Percentiles rank a stretch among this genome's conserved stretches.
Evolutionary conservation across 2,797 vertebrate genomes (phyloP).

Genomic region (Girardinus metallicus): DNA sequence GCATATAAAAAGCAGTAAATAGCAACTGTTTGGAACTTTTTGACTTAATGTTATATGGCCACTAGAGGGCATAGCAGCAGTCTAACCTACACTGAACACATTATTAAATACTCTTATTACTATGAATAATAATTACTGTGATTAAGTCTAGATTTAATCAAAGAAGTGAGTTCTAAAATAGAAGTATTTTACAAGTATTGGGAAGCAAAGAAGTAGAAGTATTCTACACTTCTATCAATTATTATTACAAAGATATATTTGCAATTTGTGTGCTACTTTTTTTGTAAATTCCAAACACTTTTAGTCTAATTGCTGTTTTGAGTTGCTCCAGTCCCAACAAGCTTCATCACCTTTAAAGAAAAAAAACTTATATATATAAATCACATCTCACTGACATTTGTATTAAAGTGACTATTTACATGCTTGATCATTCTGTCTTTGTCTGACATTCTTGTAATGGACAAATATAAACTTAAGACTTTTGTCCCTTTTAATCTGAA

Average conservation of each 20-base stretch:
- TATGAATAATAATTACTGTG: not conserved
- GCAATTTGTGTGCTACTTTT: not conserved
- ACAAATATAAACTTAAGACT: slow-evolving; percentile 14
- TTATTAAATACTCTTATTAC: not conserved
- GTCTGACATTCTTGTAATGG: not conserved
- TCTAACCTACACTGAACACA: not conserved
- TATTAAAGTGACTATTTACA: not conserved
- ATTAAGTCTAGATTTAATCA: not conserved
- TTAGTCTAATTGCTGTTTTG: not conserved
- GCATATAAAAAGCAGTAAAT: not conserved
- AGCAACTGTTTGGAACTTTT: not conserved
- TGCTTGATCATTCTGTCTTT: not conserved
- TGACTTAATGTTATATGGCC: not conserved
- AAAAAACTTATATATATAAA: not conserved
- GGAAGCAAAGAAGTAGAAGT: no score
- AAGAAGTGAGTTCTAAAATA: not conserved
- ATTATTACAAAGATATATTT: not conserved
- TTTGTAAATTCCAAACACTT: not conserved
- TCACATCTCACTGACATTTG: not conserved
- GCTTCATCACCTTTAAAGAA: not conserved
- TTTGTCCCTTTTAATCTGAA: not conserved
- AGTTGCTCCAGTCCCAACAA: not conserved
- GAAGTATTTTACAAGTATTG: no score
- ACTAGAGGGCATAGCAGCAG: not conserved
- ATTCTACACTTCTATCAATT: not conserved